Evolutionary conservation across 2,888 invertebrate genomes (phyloP), one percentile per base, ranked within the genome.

Genomic region (Hirtodrosophila trivittata): DNA sequence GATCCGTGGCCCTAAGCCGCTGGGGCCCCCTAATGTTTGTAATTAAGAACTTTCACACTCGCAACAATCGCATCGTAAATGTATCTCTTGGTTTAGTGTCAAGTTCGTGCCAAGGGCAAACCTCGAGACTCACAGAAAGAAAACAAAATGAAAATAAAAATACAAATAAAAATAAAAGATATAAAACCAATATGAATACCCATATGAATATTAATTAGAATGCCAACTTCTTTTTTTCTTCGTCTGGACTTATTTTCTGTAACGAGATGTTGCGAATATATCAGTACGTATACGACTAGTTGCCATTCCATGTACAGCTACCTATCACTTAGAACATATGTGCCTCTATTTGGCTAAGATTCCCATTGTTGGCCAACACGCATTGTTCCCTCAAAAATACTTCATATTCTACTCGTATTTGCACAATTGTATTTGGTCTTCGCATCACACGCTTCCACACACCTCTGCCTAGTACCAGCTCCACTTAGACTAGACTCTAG

Each of bases 21-120:
- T 80, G 77, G 38, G 83, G 85, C 88, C 88, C 87, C 87, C 88
- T 87, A 88, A 87, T 85, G 87, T 86, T 88, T 88, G 87, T 86
- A 88, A 87, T 87, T 87, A 87, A 89, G 88, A 89, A 90, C 89
- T 90, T 90, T 90, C 90, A 90, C 90, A 90, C 90, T 90, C 88
- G 87, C 87, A 87, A 90, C 90, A 90, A 90, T 89, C 87, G 86
- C 78, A 62, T 85, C 78, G 86, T 85, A 85, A 82, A 78, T 65
- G 78, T 85, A 67, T 66, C 82, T 62, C 46, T 73, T 76, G 80
- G 80, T 78, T 86, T 83, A 83, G 80, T 80, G 86, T 85, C 80
- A 80, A 85, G 80, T 82, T 75, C 69, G 63, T 52, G 86, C 66
- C 86, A 73, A 85, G 80, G 86, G 80, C 80, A 67, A 68, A 49